Base-by-base conservation (phyloP, 2,113 vertebrate genomes). In the Bujurquina vittata region DNA sequence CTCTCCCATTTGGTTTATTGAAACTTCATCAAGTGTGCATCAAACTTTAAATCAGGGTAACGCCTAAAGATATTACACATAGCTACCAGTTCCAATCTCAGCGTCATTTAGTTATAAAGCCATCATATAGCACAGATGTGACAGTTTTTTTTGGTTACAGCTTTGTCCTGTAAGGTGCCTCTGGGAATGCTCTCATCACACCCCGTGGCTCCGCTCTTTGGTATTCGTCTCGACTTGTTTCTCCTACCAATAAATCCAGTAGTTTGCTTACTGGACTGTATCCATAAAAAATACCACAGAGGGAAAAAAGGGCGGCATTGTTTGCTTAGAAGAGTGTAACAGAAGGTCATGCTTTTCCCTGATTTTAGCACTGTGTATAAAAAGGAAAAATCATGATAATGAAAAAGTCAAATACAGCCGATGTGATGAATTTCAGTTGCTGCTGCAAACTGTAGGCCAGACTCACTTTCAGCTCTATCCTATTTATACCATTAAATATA, bases 51-150 rank as follows among this genome's bases (percentile, higher is more conserved):
- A 84, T 84, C 86, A 76, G 83, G 84, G 82, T 46, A 46, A 79
- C 59, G 17, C 58, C 84, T 84, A 54, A 63, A 86, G 60, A 58
- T 63, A 52, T 85, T 89, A 85, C 81, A 87, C 78, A 87, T 33
- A 49, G 56, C 52, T 80, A 14, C 63, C 67, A 63, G 4, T 84
- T 78, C 46, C 61, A 11, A 22, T 86, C 33, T 18, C 72, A 43
- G 55, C n/a, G 31, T 26, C 62, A 43, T 29, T 35, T 29, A 20
- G 20, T 78, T 22, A 3, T n/a, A n/a, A 76, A 91, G 78, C 77
- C 74, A 49, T 88, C 72, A 12, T 8, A 52, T 49, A 5, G 62
- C 57, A 29, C 49, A 52, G 63, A 74, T 5, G 1, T 12, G 43
- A 18, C 69, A 56, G 40, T 29, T 22, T 2, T 55, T 52, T 3